Evolutionary conservation across 2,888 invertebrate genomes (phyloP).

Genomic region (Salpingus planirostris): DNA sequence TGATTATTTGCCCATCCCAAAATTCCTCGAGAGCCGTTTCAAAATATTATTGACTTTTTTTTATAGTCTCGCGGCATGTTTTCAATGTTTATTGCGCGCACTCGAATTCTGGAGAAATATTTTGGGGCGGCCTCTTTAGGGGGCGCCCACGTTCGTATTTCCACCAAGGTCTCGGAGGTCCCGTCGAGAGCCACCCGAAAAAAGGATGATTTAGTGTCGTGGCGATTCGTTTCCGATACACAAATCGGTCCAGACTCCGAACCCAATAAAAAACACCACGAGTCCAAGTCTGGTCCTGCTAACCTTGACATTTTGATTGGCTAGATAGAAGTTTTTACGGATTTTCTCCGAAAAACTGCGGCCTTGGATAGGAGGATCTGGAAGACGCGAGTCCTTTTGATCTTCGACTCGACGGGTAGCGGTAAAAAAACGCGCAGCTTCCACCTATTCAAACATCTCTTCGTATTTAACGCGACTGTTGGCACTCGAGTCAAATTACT

Average conservation of each 20-base stretch:
- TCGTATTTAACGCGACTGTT: constrained; percentile 12
- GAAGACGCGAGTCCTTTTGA: constrained; percentile 3
- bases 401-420: neutral
- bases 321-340: constrained; percentile 2
- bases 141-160: too few species aligned
- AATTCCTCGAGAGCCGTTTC: too few species aligned
- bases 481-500: constrained; percentile 23
- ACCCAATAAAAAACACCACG: constrained; percentile 4
- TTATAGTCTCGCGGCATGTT: too few species aligned
- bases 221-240: constrained; percentile 8
- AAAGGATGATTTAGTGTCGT: constrained; percentile 11
- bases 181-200: constrained; percentile 1
- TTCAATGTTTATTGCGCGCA: too few species aligned
- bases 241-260: neutral
- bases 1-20: too few species aligned
- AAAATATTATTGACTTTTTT: too few species aligned
- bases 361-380: constrained; percentile 4
- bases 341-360: constrained; percentile 9
- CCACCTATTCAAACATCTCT: constrained; percentile 1
- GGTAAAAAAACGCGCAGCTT: constrained; percentile 5
- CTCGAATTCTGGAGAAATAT: too few species aligned
- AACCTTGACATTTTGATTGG: constrained; percentile 10
- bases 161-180: too few species aligned
- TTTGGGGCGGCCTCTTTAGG: too few species aligned
- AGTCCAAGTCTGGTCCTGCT: constrained; percentile 7